Evolutionary conservation across 2,888 invertebrate genomes (phyloP), one percentile per base, ranked within the genome.

Genomic region (Melitaea athalia): DNA sequence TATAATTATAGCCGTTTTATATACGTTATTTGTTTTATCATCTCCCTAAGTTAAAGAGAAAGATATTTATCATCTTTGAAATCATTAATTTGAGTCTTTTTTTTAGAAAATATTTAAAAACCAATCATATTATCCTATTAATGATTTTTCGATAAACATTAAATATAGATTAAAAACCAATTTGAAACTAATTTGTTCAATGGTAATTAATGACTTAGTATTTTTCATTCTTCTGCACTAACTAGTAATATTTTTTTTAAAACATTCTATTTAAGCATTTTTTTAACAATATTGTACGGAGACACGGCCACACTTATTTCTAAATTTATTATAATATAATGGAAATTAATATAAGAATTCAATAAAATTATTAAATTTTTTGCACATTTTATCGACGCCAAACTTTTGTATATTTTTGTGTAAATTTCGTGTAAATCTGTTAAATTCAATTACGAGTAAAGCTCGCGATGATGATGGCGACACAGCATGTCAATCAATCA

Each of bases 161-260:
- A 11, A 55, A 55, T 55, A 33, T 55, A 31, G 12, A 55, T 55
- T 55, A 55, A 55, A 55, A 55, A 55, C 14, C 14, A 55, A 55
- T 55, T 55, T 12, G n/a, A 52, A 12, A 33, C 31, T 17, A 55
- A 55, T 55, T 33, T 33, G 14, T 33, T 55, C 14, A 55, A 49
- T 14, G n/a, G 49, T 50, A 50, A 50, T 50, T 15, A 50, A 15
- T 50, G 12, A 14, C 47, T 47, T 47, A n/a, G 14, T 12, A n/a
- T 5, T 12, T 47, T 47, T 10, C 5, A 38, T 38, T 38, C 38
- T 12, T 47, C 47, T 12, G 12, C n/a, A 47, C 5, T 47, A 47
- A 10, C 14, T 47, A 47, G 12, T 47, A 47, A 12, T 47, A 12
- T 47, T 47, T 47, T 47, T 12, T n/a, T 12, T 24, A 24, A n/a